Evolutionary conservation across 2,797 vertebrate genomes (phyloP).

Genomic region (Acanthopagrus latus): DNA sequence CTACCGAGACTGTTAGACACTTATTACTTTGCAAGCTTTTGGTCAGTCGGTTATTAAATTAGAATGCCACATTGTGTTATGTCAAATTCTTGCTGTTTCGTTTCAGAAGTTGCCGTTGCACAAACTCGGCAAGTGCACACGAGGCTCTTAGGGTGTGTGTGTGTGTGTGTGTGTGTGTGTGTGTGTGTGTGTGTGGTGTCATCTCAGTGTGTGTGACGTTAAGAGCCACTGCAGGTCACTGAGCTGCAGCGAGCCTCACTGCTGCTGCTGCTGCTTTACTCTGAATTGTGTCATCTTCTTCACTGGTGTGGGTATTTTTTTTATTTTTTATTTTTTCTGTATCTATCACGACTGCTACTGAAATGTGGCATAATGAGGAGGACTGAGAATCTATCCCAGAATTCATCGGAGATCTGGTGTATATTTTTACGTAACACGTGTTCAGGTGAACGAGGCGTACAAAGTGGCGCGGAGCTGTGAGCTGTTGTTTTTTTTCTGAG

Average conservation of each 20-base stretch:
- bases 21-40: slow-evolving; percentile 52
- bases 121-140: slow-evolving; percentile 11
- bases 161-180: slow-evolving; percentile 11
- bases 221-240: slow-evolving; percentile 37
- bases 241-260: slow-evolving; percentile 7
- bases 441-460: slow-evolving; percentile 34
- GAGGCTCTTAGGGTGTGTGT: slow-evolving; percentile 11
- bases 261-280: too few species aligned
- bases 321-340: too few species aligned
- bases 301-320: slow-evolving; percentile 16
- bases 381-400: slow-evolving; percentile 31
- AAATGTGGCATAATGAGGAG: slow-evolving; percentile 28
- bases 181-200: slow-evolving; percentile 11
- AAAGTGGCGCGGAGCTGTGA: slow-evolving; percentile 36
- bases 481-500: slow-evolving; percentile 55
- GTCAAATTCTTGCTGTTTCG: slow-evolving; percentile 31
- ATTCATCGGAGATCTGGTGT: slow-evolving; percentile 21
- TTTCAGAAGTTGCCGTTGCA: slow-evolving; percentile 26
- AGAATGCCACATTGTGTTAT: slow-evolving; percentile 51
- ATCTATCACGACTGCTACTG: slow-evolving; percentile 30
- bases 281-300: not conserved
- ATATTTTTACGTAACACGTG: slow-evolving; percentile 28
- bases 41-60: slow-evolving; percentile 59
- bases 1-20: slow-evolving; percentile 29
- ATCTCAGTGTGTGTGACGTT: slow-evolving; percentile 19